Percentiles rank a stretch among this genome's conserved stretches.
Evolutionary conservation across 2,797 vertebrate genomes (phyloP).

Genomic region (Sebastes kiyomatsui): DNA sequence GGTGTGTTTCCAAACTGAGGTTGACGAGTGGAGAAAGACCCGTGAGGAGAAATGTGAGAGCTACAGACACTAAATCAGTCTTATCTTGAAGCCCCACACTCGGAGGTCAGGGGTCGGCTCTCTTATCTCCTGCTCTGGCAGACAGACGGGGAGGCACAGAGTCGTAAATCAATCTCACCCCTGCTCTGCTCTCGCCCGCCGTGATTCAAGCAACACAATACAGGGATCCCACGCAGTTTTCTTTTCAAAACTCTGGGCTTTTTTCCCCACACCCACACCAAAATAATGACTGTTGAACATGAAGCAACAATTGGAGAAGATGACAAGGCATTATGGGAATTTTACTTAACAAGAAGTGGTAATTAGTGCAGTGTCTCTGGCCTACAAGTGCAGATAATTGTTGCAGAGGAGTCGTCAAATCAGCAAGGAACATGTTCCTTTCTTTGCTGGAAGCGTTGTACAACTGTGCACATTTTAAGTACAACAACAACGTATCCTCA

Average conservation of each 20-base stretch:
- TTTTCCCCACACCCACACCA: not conserved
- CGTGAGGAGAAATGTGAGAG: not conserved
- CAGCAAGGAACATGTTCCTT: not conserved
- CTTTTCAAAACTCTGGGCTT: not conserved
- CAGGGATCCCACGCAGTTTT: not conserved
- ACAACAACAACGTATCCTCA: too few relatives aligned
- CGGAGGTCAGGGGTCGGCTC: constrained; percentile 1
- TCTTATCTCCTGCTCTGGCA: constrained; percentile 41
- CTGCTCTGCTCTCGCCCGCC: constrained; percentile 10
- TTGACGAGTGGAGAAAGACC: not conserved
- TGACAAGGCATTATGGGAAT: not conserved
- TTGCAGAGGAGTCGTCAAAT: not conserved
- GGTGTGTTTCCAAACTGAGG: not conserved
- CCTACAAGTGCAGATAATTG: too few relatives aligned
- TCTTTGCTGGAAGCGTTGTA: not conserved
- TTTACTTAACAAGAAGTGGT: not conserved
- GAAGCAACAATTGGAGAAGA: not conserved
- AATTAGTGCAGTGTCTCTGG: not conserved
- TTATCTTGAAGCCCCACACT: constrained; percentile 36
- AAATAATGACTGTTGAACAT: not conserved
- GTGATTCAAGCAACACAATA: constrained; percentile 1
- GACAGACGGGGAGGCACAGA: not conserved
- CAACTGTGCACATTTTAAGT: not conserved
- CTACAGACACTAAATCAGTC: not conserved
- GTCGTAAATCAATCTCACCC: constrained; percentile 38